A percentile compares a stretch with the other conserved stretches of the same genome.
phyloP scores from a whole-genome alignment of 2,113 vertebrate genomes.

The Oncorhynchus keta region DNA sequence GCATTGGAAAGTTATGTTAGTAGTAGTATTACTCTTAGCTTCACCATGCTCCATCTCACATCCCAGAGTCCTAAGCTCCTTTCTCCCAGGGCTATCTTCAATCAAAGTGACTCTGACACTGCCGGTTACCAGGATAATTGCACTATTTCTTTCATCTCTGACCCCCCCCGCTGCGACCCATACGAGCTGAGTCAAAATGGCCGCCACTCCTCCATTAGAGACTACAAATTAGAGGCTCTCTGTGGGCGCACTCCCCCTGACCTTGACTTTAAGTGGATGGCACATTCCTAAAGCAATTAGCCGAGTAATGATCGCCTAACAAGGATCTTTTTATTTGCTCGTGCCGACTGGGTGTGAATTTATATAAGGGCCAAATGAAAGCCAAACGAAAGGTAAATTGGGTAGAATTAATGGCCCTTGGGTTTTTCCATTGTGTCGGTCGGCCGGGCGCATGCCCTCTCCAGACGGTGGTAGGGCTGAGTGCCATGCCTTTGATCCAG shows the following conservation, averaged over 20 bases:
- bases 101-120: constrained; percentile 57
- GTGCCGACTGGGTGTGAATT: constrained; percentile 63
- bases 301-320: constrained; percentile 76
- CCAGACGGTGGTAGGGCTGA: constrained; percentile 61
- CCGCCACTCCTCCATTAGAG: constrained; percentile 59
- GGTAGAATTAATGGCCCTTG: constrained; percentile 76
- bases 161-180: constrained; percentile 56
- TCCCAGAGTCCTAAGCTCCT: constrained; percentile 35
- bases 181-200: constrained; percentile 48
- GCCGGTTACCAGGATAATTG: constrained; percentile 70
- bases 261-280: constrained; percentile 75
- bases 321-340: constrained; percentile 77
- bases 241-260: constrained; percentile 61
- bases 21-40: constrained; percentile 33
- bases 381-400: constrained; percentile 74
- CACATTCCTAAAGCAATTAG: constrained; percentile 79
- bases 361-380: constrained; percentile 75
- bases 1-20: constrained; percentile 42
- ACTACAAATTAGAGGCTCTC: constrained; percentile 69
- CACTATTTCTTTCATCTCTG: constrained; percentile 69
- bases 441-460: constrained; percentile 46
- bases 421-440: constrained; percentile 70
- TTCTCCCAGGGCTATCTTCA: constrained; percentile 37
- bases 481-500: constrained; percentile 73
- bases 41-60: constrained; percentile 34